These are phyloP conservation scores for Oxycera nigricornis DNA, from an alignment of 2,888 invertebrate genomes.

Conservation along the genomic window DNA sequence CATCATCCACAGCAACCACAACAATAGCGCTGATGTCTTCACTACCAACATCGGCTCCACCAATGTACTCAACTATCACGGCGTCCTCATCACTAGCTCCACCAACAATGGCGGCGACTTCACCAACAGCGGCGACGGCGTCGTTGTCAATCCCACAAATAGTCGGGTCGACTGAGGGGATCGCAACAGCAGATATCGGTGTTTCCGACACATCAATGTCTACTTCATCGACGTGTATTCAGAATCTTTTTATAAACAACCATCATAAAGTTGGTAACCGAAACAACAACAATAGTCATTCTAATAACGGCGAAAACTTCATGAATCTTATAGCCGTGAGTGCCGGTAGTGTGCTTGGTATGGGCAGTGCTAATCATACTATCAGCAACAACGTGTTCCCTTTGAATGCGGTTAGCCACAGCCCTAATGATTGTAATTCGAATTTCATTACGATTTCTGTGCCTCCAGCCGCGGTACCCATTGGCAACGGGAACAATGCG, in stretches of 20 bases:
- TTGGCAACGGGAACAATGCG: slow-evolving; percentile 6
- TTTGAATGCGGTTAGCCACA: slow-evolving; percentile 13
- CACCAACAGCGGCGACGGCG: background rate
- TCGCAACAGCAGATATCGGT: slow-evolving; percentile 1
- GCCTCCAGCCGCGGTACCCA: slow-evolving; percentile 7
- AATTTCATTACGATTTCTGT: slow-evolving; percentile 32
- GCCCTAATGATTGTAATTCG: slow-evolving; percentile 22
- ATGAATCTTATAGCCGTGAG: slow-evolving; percentile 13
- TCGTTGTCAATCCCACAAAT: background rate
- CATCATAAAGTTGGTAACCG: background rate
- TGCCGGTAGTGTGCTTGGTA: background rate
- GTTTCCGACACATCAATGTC: background rate
- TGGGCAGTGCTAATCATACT: background rate
- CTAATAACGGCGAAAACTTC: slow-evolving; percentile 9
- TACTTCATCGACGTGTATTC: slow-evolving; percentile 4
- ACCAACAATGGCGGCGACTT: background rate
- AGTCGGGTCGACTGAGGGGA: background rate
- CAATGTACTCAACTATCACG: background rate
- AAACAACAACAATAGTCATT: background rate
- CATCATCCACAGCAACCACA: slow-evolving; percentile 49
- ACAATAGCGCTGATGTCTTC: slow-evolving; percentile 37
- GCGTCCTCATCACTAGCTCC: background rate
- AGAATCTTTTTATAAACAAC: slow-evolving; percentile 25
- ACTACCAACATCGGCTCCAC: background rate
- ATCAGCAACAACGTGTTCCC: slow-evolving; percentile 11